These are phyloP conservation scores for Sternarchorhynchus goeldii DNA, from an alignment of 2,797 vertebrate species.

Conservation along the genomic window DNA sequence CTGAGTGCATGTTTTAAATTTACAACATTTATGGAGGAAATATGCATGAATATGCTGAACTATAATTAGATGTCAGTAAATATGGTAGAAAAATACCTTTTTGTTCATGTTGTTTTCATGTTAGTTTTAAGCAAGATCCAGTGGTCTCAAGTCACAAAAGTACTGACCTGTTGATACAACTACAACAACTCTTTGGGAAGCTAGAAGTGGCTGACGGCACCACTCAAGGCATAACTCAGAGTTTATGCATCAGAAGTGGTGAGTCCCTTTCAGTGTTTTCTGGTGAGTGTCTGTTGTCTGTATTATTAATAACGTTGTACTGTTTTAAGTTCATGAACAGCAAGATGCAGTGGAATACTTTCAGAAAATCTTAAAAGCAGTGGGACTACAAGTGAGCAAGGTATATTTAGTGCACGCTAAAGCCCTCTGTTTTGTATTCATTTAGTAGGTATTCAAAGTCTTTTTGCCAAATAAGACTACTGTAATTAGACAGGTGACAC, in stretches of 20 bases:
- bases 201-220: slow-evolving; percentile 40
- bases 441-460: too few relatives aligned
- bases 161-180: slow-evolving; percentile 37
- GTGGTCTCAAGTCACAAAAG: not conserved
- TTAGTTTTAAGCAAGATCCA: not conserved
- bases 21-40: not conserved
- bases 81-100: not conserved
- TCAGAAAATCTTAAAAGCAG: slow-evolving; percentile 66
- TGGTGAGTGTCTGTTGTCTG: not conserved
- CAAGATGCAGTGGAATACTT: slow-evolving; percentile 71
- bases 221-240: slow-evolving; percentile 40
- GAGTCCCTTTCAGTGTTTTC: slow-evolving; percentile 15
- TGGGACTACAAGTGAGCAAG: slow-evolving; percentile 52
- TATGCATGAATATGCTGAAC: not conserved
- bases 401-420: slow-evolving; percentile 48
- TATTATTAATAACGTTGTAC: not conserved
- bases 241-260: slow-evolving; percentile 64
- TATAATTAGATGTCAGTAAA: not conserved
- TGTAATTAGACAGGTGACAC: too few relatives aligned
- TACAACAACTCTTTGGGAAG: slow-evolving; percentile 57
- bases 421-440: not conserved
- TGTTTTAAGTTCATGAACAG: slow-evolving; percentile 62
- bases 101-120: not conserved
- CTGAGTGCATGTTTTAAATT: not conserved
- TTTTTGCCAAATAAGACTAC: too few relatives aligned